phyloP scores from a whole-genome alignment of 2,113 vertebrate species.

The Macquaria australasica region DNA sequence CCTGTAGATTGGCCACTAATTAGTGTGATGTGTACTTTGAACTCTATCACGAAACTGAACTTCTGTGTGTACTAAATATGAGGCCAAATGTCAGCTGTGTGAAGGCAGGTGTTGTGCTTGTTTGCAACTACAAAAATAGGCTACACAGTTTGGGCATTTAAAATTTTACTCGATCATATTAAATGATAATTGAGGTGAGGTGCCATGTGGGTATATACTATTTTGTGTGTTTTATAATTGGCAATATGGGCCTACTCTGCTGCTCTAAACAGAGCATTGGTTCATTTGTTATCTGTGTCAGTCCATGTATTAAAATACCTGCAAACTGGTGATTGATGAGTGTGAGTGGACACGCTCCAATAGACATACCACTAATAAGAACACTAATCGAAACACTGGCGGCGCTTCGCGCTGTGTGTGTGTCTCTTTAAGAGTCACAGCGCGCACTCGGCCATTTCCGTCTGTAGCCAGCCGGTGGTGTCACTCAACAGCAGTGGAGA shows the following conservation, averaged over 20 bases:
- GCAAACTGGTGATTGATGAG: not conserved
- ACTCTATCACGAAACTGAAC: not conserved
- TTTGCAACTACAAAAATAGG: too few species aligned
- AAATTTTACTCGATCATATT: too few species aligned
- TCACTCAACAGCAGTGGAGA: conserved; percentile 80
- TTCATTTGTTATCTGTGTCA: not conserved
- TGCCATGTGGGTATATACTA: not conserved
- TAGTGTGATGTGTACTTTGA: not conserved
- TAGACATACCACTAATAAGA: not conserved
- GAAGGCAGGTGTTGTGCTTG: not conserved
- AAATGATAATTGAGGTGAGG: too few species aligned
- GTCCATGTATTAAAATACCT: too few species aligned
- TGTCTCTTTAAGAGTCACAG: conserved; percentile 79
- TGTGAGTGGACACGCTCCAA: not conserved
- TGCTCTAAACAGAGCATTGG: not conserved
- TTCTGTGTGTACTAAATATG: not conserved
- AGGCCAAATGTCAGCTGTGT: not conserved
- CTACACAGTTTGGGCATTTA: too few species aligned
- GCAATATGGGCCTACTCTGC: not conserved
- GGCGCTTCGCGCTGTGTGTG: too few species aligned
- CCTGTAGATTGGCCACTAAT: not conserved
- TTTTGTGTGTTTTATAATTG: not conserved
- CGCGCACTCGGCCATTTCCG: conserved; percentile 77
- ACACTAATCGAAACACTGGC: too few species aligned
- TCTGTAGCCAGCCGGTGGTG: conserved; percentile 79